Evolutionary conservation across 2,888 invertebrate species (phyloP).

Genomic region (Drosophila anomalata): DNA sequence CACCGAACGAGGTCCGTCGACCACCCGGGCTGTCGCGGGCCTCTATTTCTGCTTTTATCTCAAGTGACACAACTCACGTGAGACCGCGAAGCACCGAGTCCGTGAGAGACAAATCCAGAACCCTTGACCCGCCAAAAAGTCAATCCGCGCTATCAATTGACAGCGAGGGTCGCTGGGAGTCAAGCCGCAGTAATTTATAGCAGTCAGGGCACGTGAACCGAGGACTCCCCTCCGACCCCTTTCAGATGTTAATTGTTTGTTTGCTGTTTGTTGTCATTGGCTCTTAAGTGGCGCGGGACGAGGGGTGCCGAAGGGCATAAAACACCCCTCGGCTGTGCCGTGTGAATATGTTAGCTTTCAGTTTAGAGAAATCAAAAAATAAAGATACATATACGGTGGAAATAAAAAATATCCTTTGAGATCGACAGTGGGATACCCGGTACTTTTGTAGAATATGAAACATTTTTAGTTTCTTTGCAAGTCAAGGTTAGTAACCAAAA

Average conservation of each 20-base stretch:
- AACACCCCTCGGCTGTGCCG: slow-evolving; percentile 52
- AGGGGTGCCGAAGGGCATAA: slow-evolving; percentile 68
- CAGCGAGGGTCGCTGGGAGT: slow-evolving; percentile 66
- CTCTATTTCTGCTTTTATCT: slow-evolving; percentile 41
- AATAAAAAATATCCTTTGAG: neutral
- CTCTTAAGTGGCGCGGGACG: slow-evolving; percentile 70
- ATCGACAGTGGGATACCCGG: neutral
- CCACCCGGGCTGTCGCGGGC: slow-evolving; percentile 5
- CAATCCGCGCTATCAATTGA: slow-evolving; percentile 74
- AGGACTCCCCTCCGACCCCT: slow-evolving; percentile 43
- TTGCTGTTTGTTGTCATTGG: slow-evolving; percentile 83
- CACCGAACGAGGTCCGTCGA: slow-evolving; percentile 25
- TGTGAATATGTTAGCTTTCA: slow-evolving; percentile 73
- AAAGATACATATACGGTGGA: slow-evolving; percentile 1
- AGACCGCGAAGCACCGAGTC: slow-evolving; percentile 24
- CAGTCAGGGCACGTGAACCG: slow-evolving; percentile 68
- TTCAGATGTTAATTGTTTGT: slow-evolving; percentile 83
- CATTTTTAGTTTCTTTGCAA: too few species aligned
- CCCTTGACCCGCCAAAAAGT: slow-evolving; percentile 61
- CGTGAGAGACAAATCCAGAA: slow-evolving; percentile 38
- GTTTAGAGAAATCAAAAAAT: slow-evolving; percentile 38
- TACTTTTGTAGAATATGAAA: neutral
- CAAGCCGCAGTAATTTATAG: slow-evolving; percentile 80
- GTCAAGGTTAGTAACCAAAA: too few species aligned
- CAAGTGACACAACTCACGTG: slow-evolving; percentile 66